Conservation (phyloP, 1,140 invertebrate species). For the Cyphomyrmex costatus region DNA sequence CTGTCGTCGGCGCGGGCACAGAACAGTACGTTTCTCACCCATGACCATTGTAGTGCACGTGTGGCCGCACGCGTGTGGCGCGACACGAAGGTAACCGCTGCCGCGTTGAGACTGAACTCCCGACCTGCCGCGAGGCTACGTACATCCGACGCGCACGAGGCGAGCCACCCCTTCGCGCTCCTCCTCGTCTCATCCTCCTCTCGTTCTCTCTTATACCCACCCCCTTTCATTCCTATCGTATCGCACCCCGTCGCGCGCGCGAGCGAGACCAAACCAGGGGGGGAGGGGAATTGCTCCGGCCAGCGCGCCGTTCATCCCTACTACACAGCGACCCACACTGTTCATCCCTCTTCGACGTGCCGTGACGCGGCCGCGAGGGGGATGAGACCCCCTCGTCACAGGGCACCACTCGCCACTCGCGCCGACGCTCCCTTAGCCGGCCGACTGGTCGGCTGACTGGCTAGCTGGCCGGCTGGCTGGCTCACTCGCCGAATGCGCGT, state of each 20-base stretch:
- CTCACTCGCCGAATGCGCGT: constrained; percentile 7
- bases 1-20: constrained; percentile 70
- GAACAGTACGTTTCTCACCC: constrained; percentile 73
- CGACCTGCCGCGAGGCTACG: constrained; percentile 77
- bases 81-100: constrained; percentile 79
- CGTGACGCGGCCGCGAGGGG: constrained; percentile 57
- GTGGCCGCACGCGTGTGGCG: constrained; percentile 43
- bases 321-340: neutral
- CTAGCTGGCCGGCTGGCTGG: neutral
- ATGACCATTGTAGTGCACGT: constrained; percentile 60
- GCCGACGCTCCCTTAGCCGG: constrained; percentile 42
- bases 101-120: constrained; percentile 85
- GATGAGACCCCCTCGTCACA: constrained; percentile 56
- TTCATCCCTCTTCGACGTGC: constrained; percentile 60
- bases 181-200: constrained; percentile 1
- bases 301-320: constrained; percentile 49
- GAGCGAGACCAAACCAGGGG: constrained; percentile 27
- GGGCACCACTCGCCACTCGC: constrained; percentile 43
- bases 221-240: neutral
- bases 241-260: constrained; percentile 57
- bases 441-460: neutral
- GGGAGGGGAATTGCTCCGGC: constrained; percentile 49
- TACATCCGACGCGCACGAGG: constrained; percentile 80
- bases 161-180: constrained; percentile 66
- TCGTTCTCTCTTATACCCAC: neutral